Evolutionary conservation across 2,888 invertebrate genomes (phyloP).

Genomic region (Plebejus anna): DNA sequence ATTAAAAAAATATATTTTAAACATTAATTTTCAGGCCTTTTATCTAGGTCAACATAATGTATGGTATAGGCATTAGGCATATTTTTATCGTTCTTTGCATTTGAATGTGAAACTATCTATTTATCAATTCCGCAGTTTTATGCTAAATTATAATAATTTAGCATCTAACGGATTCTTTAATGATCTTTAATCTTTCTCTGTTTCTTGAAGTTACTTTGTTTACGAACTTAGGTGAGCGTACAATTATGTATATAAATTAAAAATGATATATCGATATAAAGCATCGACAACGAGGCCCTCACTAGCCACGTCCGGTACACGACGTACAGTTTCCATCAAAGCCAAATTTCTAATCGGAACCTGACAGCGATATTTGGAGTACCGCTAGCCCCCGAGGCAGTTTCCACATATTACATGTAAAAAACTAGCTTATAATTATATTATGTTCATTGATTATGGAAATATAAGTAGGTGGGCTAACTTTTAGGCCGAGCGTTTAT

Average conservation of each 20-base stretch:
- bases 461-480: slow-evolving; percentile 2
- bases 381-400: slow-evolving; percentile 62
- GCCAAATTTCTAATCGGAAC: slow-evolving; percentile 61
- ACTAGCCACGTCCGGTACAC: slow-evolving; percentile 26
- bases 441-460: slow-evolving; percentile 7
- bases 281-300: neutral
- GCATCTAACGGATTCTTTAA: neutral
- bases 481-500: neutral
- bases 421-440: slow-evolving; percentile 29
- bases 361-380: slow-evolving; percentile 63
- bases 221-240: neutral
- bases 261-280: neutral
- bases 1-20: no score
- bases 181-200: neutral
- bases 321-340: slow-evolving; percentile 63
- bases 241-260: neutral
- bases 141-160: neutral
- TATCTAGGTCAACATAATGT: no score
- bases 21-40: neutral
- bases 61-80: neutral
- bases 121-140: neutral
- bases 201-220: neutral
- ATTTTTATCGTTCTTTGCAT: neutral
- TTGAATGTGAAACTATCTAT: neutral
- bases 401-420: slow-evolving; percentile 33